These are phyloP conservation scores for Bembecia ichneumoniformis DNA, from an alignment of 2,888 invertebrate species.

Conservation along the genomic window DNA sequence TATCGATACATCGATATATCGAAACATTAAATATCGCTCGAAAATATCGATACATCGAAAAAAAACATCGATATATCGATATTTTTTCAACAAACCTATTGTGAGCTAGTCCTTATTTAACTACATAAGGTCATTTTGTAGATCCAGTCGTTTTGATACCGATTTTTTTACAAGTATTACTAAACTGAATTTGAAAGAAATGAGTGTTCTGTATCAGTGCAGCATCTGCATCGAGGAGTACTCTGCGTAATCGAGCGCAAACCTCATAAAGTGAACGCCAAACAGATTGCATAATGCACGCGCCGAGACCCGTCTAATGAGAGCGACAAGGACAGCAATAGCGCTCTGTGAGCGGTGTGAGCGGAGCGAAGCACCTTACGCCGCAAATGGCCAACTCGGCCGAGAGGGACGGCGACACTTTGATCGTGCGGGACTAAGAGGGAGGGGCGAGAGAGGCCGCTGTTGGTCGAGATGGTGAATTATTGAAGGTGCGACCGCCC, in stretches of 20 bases:
- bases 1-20: neutral
- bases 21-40: neutral
- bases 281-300: conserved; percentile 63
- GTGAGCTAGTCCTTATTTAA: no score
- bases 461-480: conserved; percentile 51
- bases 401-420: conserved; percentile 26
- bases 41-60: no score
- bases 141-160: no score
- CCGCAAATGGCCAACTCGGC: conserved; percentile 43
- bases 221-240: conserved; percentile 28
- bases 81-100: neutral
- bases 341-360: conserved; percentile 7
- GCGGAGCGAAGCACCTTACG: conserved; percentile 14
- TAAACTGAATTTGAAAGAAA: no score
- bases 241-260: conserved; percentile 47
- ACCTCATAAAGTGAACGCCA: conserved; percentile 58
- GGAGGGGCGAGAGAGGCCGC: conserved; percentile 37
- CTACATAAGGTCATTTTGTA: no score
- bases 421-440: conserved; percentile 22
- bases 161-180: no score
- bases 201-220: neutral
- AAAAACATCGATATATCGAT: neutral
- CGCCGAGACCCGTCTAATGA: conserved; percentile 47
- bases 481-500: conserved; percentile 62
- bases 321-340: conserved; percentile 29